These are phyloP conservation scores for Nasonia vitripennis DNA, from an alignment of 1,140 invertebrate species.

Conservation along the genomic window DNA sequence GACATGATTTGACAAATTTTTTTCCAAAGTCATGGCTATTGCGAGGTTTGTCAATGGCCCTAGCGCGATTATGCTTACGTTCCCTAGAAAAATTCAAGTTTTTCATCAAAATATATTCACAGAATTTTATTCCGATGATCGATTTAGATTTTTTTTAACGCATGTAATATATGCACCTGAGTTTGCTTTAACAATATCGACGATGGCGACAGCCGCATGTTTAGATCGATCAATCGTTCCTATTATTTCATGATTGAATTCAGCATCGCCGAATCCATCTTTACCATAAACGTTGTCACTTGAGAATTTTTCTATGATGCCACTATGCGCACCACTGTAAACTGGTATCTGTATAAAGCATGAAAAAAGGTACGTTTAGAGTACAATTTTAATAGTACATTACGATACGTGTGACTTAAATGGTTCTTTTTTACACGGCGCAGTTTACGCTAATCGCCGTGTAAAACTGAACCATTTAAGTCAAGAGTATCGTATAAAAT, in stretches of 20 bases:
- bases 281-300: constrained; percentile 65
- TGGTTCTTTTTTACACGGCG: too few relatives aligned
- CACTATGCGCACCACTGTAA: constrained; percentile 64
- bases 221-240: constrained; percentile 58
- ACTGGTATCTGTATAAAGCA: constrained; percentile 69
- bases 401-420: too few relatives aligned
- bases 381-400: too few relatives aligned
- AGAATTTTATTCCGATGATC: too few relatives aligned
- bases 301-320: constrained; percentile 62
- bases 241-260: constrained; percentile 58
- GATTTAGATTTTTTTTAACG: too few relatives aligned
- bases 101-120: too few relatives aligned
- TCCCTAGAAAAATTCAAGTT: constrained; percentile 56
- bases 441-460: too few relatives aligned
- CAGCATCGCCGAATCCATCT: constrained; percentile 74
- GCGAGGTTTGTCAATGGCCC: constrained; percentile 81
- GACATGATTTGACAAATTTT: constrained; percentile 72
- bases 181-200: constrained; percentile 64
- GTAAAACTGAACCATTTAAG: too few relatives aligned
- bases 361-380: too few relatives aligned
- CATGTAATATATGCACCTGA: too few relatives aligned
- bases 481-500: too few relatives aligned
- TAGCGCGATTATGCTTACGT: constrained; percentile 74
- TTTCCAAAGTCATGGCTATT: constrained; percentile 76
- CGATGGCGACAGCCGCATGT: constrained; percentile 69